A percentile compares a stretch with the other conserved stretches of the same genome.
These are phyloP conservation scores for Thinocorus orbignyianus DNA, from an alignment of 2,113 vertebrate species.

Conservation along the genomic window DNA sequence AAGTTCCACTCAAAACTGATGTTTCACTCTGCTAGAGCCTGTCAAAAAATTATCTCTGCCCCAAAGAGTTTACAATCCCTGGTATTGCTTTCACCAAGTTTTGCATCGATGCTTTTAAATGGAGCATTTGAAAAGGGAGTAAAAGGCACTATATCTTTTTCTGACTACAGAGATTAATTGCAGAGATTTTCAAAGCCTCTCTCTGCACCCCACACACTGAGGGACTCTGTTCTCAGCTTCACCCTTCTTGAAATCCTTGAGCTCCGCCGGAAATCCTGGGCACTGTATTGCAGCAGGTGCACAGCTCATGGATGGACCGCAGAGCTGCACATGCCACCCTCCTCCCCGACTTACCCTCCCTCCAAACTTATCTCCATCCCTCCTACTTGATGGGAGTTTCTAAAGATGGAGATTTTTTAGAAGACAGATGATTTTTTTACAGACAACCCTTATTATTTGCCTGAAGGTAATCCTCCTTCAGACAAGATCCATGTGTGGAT, in stretches of 20 bases:
- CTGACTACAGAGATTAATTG: not conserved
- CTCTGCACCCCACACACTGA: not conserved
- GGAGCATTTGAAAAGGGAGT: not conserved
- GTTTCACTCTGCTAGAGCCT: not conserved
- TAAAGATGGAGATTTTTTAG: not conserved
- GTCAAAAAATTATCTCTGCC: not conserved
- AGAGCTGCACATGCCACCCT: not conserved
- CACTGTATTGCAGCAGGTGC: not conserved
- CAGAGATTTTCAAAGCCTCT: not conserved
- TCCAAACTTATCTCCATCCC: not conserved
- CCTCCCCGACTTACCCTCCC: not conserved
- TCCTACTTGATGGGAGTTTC: not conserved
- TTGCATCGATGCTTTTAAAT: not conserved
- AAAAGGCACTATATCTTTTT: not conserved
- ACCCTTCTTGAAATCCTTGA: not conserved
- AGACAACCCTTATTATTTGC: accelerated
- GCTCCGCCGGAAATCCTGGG: not conserved
- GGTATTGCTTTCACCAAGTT: not conserved
- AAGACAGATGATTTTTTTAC: not conserved
- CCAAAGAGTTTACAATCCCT: not conserved
- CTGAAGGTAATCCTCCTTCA: not conserved
- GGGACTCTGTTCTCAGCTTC: not conserved
- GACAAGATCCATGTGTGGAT: not conserved
- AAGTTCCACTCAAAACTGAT: not conserved
- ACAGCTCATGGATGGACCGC: accelerated